Evolutionary conservation across 2,888 invertebrate species (phyloP).

Genomic region (Cataglyphis albicans): DNA sequence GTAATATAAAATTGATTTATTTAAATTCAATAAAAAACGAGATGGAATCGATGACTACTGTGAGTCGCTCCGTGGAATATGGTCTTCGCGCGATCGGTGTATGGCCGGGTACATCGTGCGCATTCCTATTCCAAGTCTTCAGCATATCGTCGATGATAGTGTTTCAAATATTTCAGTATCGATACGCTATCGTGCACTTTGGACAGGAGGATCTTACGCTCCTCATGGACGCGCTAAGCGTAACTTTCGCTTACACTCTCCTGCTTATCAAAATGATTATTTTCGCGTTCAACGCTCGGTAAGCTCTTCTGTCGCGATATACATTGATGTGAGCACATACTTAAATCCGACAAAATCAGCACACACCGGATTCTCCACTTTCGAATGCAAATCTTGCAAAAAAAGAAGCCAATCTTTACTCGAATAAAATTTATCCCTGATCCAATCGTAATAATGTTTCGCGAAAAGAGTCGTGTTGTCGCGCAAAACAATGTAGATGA

Average conservation of each 20-base stretch:
- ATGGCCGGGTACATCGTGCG: constrained; percentile 57
- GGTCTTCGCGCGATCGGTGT: constrained; percentile 59
- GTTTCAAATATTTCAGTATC: constrained; percentile 61
- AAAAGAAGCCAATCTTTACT: background rate
- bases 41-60: constrained; percentile 27
- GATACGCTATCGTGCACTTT: constrained; percentile 44
- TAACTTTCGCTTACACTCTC: constrained; percentile 53
- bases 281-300: constrained; percentile 57
- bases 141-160: constrained; percentile 35
- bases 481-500: background rate
- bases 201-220: constrained; percentile 20
- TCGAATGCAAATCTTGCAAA: background rate
- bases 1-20: background rate
- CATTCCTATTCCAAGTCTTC: constrained; percentile 29
- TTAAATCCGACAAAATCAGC: background rate
- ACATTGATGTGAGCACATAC: background rate
- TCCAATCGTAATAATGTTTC: background rate
- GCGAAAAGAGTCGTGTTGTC: background rate
- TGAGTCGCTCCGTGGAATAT: constrained; percentile 52
- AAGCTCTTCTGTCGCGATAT: constrained; percentile 5
- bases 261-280: constrained; percentile 55
- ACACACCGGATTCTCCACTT: background rate
- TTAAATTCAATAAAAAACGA: background rate
- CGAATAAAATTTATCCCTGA: background rate
- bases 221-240: constrained; percentile 54